Conservation (phyloP, 2,113 vertebrate genomes). For the Apaloderma vittatum region DNA sequence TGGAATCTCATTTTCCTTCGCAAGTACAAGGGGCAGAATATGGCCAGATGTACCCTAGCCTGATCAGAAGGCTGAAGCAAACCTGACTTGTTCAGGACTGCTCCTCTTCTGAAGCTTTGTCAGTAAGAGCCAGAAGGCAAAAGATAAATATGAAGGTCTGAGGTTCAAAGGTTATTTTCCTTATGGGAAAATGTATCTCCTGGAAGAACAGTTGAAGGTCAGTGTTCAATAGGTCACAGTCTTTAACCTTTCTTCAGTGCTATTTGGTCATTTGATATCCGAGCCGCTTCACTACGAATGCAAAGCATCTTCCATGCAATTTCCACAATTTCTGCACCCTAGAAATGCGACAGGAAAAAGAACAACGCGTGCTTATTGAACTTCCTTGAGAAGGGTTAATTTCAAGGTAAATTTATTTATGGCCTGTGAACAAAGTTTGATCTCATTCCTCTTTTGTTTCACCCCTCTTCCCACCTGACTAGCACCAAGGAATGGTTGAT, state of each 20-base stretch:
- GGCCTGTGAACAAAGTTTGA: background rate
- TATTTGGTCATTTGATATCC: conserved; percentile 39
- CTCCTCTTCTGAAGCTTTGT: background rate
- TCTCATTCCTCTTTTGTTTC: background rate
- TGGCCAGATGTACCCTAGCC: background rate
- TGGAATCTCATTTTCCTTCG: background rate
- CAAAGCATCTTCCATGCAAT: rapidly evolving
- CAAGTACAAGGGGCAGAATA: background rate
- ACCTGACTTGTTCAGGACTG: conserved; percentile 16
- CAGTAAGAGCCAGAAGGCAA: conserved; percentile 56
- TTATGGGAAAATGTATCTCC: conserved; percentile 15
- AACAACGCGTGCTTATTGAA: background rate
- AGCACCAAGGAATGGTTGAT: background rate
- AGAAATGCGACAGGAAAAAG: background rate
- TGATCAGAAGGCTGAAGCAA: conserved; percentile 29
- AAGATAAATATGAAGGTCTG: conserved; percentile 24
- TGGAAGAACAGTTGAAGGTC: conserved; percentile 33
- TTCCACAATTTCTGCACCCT: background rate
- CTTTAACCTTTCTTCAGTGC: conserved; percentile 14
- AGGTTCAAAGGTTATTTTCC: conserved; percentile 66
- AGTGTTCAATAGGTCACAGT: conserved; percentile 46
- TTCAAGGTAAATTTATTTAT: background rate
- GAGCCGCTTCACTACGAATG: background rate
- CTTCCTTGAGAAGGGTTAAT: background rate
- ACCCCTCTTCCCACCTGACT: background rate